Conservation (phyloP, 2,113 vertebrate species). For the Scophthalmus maximus region DNA sequence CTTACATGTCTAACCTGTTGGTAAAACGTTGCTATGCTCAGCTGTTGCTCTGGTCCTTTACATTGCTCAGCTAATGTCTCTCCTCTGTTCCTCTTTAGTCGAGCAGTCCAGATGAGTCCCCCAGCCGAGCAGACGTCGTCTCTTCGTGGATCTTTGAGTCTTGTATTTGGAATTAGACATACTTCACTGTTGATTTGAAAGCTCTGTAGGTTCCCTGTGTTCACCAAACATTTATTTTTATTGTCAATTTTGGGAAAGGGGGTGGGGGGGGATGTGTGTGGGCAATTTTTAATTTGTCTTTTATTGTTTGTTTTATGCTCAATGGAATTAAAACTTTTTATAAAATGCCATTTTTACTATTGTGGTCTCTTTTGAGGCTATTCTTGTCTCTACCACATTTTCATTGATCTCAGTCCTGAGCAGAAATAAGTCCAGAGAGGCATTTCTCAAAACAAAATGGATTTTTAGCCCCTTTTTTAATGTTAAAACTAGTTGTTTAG, state of each 20-base stretch:
- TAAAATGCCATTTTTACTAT: constrained; percentile 75
- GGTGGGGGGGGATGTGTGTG: constrained; percentile 2
- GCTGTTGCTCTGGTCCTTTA: constrained; percentile 49
- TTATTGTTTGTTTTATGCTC: constrained; percentile 67
- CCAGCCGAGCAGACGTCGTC: constrained; percentile 42
- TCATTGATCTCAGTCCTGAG: constrained; percentile 9
- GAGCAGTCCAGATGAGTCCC: constrained; percentile 86
- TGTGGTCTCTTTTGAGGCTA: constrained; percentile 57
- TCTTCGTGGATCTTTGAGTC: constrained; percentile 36
- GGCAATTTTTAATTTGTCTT: constrained; percentile 73
- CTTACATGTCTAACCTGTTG: constrained; percentile 42
- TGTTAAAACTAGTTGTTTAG: constrained; percentile 47
- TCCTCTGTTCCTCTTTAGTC: constrained; percentile 63
- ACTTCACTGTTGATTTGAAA: constrained; percentile 67
- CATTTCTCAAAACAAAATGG: background rate
- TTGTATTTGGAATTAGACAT: constrained; percentile 63
- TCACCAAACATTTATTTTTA: constrained; percentile 75
- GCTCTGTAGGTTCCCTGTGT: constrained; percentile 53
- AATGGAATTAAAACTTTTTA: constrained; percentile 85
- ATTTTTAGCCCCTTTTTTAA: constrained; percentile 22
- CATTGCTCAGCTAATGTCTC: constrained; percentile 10
- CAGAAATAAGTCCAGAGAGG: constrained; percentile 29
- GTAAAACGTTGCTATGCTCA: constrained; percentile 58
- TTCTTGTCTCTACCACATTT: constrained; percentile 18
- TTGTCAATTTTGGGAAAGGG: constrained; percentile 49